These are phyloP conservation scores for Pegoplata infirma DNA, from an alignment of 2,888 invertebrate species.

Conservation along the genomic window DNA sequence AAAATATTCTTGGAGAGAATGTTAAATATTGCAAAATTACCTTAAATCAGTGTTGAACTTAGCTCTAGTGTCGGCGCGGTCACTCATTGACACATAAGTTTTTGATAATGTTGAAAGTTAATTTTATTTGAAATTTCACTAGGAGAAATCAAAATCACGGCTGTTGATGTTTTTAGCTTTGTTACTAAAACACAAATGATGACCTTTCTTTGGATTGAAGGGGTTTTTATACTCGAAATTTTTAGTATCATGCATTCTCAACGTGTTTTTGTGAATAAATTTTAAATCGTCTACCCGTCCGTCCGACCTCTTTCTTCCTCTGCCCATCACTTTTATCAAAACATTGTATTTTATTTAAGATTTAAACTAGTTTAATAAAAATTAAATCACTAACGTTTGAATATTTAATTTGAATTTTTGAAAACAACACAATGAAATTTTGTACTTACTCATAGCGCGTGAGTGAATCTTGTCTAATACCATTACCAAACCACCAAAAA, in stretches of 20 bases:
- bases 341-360: neutral
- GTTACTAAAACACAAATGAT: constrained; percentile 46
- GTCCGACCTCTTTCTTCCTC: neutral
- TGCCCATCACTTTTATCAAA: neutral
- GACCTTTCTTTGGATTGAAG: neutral
- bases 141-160: neutral
- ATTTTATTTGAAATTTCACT: neutral
- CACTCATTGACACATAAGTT: constrained; percentile 76
- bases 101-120: neutral
- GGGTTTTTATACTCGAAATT: constrained; percentile 51
- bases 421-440: constrained; percentile 14
- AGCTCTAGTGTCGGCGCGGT: constrained; percentile 75
- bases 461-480: neutral
- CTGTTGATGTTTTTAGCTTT: constrained; percentile 35
- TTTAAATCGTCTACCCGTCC: constrained; percentile 42
- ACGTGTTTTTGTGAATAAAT: constrained; percentile 66
- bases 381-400: neutral
- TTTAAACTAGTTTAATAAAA: constrained; percentile 33
- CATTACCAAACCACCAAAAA: too few species aligned
- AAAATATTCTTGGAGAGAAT: neutral
- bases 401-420: constrained; percentile 18
- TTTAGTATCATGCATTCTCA: constrained; percentile 62
- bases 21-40: constrained; percentile 64
- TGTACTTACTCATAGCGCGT: neutral
- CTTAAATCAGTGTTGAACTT: constrained; percentile 76